Conservation (phyloP, 2,888 invertebrate species). For the Drosophila barbarae region DNA sequence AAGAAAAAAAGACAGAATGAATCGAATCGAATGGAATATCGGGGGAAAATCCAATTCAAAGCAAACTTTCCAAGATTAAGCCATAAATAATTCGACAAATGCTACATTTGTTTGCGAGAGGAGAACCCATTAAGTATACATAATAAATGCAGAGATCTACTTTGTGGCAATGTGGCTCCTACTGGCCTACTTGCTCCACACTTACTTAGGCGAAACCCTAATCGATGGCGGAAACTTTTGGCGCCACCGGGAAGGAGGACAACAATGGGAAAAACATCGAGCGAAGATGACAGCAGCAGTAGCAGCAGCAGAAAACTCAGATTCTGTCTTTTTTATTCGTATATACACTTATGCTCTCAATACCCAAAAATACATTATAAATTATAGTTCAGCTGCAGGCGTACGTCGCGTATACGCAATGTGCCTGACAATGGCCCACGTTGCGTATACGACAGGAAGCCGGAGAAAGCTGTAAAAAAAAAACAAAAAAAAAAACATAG, state of each 20-base stretch:
- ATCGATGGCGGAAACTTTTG: slow-evolving; percentile 18
- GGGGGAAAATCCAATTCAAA: slow-evolving; percentile 5
- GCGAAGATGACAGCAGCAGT: background rate
- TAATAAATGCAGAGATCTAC: slow-evolving; percentile 5
- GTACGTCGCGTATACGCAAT: slow-evolving; percentile 63
- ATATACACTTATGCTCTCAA: slow-evolving; percentile 27
- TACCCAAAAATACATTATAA: slow-evolving; percentile 63
- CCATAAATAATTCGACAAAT: slow-evolving; percentile 42
- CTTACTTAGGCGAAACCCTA: background rate
- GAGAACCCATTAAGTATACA: slow-evolving; percentile 15
- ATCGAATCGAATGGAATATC: background rate
- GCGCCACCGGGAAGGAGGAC: background rate
- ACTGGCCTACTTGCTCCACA: background rate
- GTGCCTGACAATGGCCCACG: slow-evolving; percentile 56
- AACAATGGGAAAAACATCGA: background rate
- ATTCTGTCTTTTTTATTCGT: slow-evolving; percentile 10
- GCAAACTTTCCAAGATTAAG: slow-evolving; percentile 36
- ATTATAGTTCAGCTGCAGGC: slow-evolving; percentile 61
- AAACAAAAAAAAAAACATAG: background rate
- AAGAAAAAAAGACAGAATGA: slow-evolving; percentile 1
- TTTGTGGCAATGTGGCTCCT: background rate
- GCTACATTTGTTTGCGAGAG: slow-evolving; percentile 25
- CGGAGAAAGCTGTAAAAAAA: slow-evolving; percentile 53
- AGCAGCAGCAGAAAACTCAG: too few relatives aligned
- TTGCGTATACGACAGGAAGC: slow-evolving; percentile 49